Evolutionary conservation across 2,113 vertebrate genomes (phyloP), one percentile per base, ranked within the genome.

Genomic region (Nothocercus nigrocapillus): DNA sequence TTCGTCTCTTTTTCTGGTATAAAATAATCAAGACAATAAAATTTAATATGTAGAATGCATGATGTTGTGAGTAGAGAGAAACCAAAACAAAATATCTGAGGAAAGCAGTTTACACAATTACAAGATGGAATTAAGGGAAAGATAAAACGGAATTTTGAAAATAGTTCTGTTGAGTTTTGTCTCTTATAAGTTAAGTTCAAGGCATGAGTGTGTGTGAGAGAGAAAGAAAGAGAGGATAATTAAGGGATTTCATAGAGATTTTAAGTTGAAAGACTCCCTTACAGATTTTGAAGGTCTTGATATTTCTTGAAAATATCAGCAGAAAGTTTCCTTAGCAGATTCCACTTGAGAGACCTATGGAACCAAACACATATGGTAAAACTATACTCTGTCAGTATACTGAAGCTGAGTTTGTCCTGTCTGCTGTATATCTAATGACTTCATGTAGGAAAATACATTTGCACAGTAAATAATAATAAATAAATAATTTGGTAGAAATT

Each of bases 271-370:
- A 30, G 13, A 30, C 30, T 96, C 84, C 74, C 99, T 99, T 98
- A 99, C 99, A 99, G 97, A 76, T 98, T 98, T 94, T 98, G 98
- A 77, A 99, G 98, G 44, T 97, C 98, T 75, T 97, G 98, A 91
- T 99, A 99, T 86, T 97, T 98, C 63, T 96, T 97, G 97, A 99
- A 99, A 85, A 95, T 95, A 78, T 99, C 97, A 85, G 98, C 96
- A 82, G 97, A 98, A 96, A 99, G 98, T 68, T 98, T 98, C 84
- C 96, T 98, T 62, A 99, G 96, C 47, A 96, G 96, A 95, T 99
- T 99, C 96, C 93, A 93, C 92, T 98, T 98, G 45, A 99, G 97
- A 58, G 99, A 99, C 99, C 99, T 99, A 96, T 56, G 92, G 97
- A 88, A 92, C 95, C 30, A 28, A 93, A 94, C 11, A n/a, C 38